A percentile compares a stretch with the other conserved stretches of the same genome.
Evolutionary conservation across 2,113 vertebrate species (phyloP).

Genomic region (Lophochroa leadbeateri): DNA sequence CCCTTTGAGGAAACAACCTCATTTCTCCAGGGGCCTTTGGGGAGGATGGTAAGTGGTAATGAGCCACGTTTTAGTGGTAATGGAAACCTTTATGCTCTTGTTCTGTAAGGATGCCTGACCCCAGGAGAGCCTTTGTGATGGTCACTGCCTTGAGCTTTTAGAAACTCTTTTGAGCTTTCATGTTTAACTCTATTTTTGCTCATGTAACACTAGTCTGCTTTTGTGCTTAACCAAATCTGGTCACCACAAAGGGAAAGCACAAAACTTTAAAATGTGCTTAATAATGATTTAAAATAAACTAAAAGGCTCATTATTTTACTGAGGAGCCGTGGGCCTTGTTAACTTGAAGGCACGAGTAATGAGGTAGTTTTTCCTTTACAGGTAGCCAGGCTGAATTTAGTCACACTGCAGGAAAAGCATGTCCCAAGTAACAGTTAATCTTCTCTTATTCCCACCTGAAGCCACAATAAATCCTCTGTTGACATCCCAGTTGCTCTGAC

Average conservation of each 20-base stretch:
- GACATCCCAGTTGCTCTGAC: background rate
- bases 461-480: background rate
- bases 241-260: background rate
- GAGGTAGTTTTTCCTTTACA: background rate
- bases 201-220: accelerated
- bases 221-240: background rate
- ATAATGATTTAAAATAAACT: background rate
- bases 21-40: background rate
- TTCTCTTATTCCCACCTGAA: background rate
- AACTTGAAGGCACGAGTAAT: background rate
- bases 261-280: background rate
- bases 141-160: background rate
- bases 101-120: background rate
- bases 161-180: background rate
- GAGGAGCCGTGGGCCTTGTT: background rate
- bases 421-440: background rate
- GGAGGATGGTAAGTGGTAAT: background rate
- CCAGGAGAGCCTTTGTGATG: background rate
- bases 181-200: background rate
- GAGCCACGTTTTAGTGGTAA: background rate
- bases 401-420: background rate
- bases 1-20: background rate
- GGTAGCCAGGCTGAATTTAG: background rate
- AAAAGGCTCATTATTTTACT: background rate
- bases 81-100: background rate